Conservation (phyloP, 1,140 invertebrate genomes). For the Cotesia vestalis region DNA sequence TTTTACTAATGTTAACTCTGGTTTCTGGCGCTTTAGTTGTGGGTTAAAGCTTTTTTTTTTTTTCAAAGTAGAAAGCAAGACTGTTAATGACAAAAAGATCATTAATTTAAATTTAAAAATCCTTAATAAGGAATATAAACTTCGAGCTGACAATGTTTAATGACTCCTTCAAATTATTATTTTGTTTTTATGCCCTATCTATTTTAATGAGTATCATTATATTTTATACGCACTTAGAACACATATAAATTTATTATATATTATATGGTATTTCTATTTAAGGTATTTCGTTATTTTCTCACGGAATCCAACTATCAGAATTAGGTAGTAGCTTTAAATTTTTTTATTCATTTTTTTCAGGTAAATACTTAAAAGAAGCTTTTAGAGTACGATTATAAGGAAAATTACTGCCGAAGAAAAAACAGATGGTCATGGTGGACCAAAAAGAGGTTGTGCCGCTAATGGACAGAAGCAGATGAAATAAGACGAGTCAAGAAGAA, state of each 20-base stretch:
- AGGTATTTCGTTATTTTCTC: background rate
- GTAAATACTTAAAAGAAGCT: constrained; percentile 15
- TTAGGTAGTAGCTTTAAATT: background rate
- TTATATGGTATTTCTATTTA: background rate
- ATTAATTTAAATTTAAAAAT: constrained; percentile 17
- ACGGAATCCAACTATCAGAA: background rate
- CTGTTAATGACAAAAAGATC: constrained; percentile 15
- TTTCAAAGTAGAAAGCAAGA: background rate
- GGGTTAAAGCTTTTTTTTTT: background rate
- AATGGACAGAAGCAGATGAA: constrained; percentile 27
- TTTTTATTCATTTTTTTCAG: background rate
- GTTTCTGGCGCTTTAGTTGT: background rate
- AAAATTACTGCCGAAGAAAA: constrained; percentile 15
- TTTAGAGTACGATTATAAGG: background rate
- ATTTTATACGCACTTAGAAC: too few relatives aligned
- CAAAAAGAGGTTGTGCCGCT: constrained; percentile 26
- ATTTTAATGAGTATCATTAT: constrained; percentile 1
- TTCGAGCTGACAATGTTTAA: constrained; percentile 13
- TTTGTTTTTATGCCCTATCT: constrained; percentile 1
- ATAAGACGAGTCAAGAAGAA: constrained; percentile 5
- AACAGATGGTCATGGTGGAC: constrained; percentile 16
- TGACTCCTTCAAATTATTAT: background rate
- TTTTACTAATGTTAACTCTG: constrained; percentile 29
- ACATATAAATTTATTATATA: background rate
- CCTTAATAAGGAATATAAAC: background rate